Evolutionary conservation across 2,888 invertebrate genomes (phyloP), one percentile per base, ranked within the genome.

Genomic region (Drosophila macrothrix): DNA sequence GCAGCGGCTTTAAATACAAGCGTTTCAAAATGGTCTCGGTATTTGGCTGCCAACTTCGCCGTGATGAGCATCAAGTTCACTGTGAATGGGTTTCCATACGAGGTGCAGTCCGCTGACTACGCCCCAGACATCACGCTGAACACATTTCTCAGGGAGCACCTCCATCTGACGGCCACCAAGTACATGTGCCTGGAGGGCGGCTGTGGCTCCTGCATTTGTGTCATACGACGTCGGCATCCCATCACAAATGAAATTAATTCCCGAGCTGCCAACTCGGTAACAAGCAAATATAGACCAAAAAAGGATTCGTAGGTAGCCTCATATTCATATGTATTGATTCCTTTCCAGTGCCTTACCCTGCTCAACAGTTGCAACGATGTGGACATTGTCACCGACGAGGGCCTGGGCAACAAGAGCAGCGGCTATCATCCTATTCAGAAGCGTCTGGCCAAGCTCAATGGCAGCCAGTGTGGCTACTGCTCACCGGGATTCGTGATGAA

Each of bases 401-500:
- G 96, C 0, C 92, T 97, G 56, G 97, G 97, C 3, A 95, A 94
- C 88, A 94, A 94, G 80, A 94, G 93, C 55, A 93, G 92, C 1
- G 96, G 96, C 7, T 96, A 96, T 90, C 96, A 96, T 87, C 94
- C 95, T 12, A 95, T 97, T 55, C 96, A 96, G 90, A 94, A 92
- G 56, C 93, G 95, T 4, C 92, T 96, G 63, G 96, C 96, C 0
- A 94, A 94, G 56, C 94, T 95, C 82, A 95, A 96, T 91, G 96
- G 96, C 1, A 95, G 95, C 0, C 96, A 96, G 90, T 96, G 96
- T 88, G 96, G 96, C 0, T 96, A 94, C 90, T 97, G 97, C 83
- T 95, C 96, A n/a, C 96, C 97, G 1, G 97, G 96, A 25, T 96
- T 96, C 95, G 94, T 96, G 64, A 96, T 96, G 96, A 96, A 94